Percentiles rank a stretch among this genome's conserved stretches.
Evolutionary conservation across 2,113 vertebrate species (phyloP).

Genomic region (Caloenas nicobarica): DNA sequence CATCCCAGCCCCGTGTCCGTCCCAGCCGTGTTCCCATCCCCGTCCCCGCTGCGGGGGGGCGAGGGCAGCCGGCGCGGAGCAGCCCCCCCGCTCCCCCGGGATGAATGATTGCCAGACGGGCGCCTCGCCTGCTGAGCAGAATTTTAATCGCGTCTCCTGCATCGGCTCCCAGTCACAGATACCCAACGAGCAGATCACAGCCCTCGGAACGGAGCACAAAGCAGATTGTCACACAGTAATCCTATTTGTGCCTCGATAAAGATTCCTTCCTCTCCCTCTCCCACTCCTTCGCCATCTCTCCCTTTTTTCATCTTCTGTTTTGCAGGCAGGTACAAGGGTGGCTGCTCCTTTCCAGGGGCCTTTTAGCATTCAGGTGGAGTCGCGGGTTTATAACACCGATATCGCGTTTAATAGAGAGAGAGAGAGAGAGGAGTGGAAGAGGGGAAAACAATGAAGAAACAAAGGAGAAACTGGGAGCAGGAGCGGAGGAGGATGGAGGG

Average conservation of each 20-base stretch:
- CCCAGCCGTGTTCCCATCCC: no score
- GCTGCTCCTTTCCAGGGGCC: conserved; percentile 36
- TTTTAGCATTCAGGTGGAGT: conserved; percentile 56
- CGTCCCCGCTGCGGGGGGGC: no score
- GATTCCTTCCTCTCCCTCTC: conserved; percentile 50
- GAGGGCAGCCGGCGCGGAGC: no score
- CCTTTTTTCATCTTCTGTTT: not conserved
- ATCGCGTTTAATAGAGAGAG: conserved; percentile 32
- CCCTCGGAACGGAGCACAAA: conserved; percentile 38
- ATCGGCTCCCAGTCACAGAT: not conserved
- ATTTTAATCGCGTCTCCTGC: conserved; percentile 29
- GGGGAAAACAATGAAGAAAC: conserved; percentile 17
- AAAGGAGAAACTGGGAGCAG: not conserved
- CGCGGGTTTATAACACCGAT: conserved; percentile 15
- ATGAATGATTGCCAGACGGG: not conserved
- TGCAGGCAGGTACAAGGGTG: conserved; percentile 34
- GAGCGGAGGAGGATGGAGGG: not conserved
- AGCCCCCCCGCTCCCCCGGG: not conserved
- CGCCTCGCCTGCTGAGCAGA: conserved; percentile 36
- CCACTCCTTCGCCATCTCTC: not conserved
- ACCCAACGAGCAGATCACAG: conserved; percentile 39
- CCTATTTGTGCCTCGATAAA: conserved; percentile 50
- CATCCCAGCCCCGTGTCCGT: no score
- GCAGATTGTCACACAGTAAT: conserved; percentile 53
- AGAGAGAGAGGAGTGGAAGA: not conserved